Percentiles rank a stretch among this genome's conserved stretches.
Conservation (phyloP, 2,113 vertebrate genomes). For the Gnathonemus longibarbis region DNA sequence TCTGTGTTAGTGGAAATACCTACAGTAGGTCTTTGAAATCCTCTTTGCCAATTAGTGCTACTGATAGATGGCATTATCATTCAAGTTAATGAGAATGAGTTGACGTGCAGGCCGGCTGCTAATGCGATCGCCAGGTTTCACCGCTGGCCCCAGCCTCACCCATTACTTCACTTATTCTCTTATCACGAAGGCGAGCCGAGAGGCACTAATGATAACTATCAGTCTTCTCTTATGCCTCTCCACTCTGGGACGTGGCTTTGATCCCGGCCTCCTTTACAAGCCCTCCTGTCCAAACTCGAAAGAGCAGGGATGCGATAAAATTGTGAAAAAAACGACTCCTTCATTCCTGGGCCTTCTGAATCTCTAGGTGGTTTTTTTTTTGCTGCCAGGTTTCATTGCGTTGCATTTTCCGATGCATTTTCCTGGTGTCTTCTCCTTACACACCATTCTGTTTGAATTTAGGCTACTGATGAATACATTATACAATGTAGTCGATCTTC, state of each 20-base stretch:
- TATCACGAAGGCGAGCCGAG: conserved; percentile 53
- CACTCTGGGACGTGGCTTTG: not conserved
- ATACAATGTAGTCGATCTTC: not conserved
- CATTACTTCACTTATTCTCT: conserved; percentile 51
- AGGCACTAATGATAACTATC: conserved; percentile 51
- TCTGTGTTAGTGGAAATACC: conserved; percentile 59
- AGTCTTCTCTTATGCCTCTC: conserved; percentile 14
- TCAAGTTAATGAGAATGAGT: conserved; percentile 65
- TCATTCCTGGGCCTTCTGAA: not conserved
- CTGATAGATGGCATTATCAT: conserved; percentile 63
- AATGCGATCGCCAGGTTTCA: conserved; percentile 51
- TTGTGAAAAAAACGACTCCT: not conserved
- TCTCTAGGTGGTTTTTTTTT: not conserved
- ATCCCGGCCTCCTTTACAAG: not conserved
- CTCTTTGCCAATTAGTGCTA: conserved; percentile 61
- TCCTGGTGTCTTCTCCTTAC: not conserved
- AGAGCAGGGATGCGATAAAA: not conserved
- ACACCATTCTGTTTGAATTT: not conserved
- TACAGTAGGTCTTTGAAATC: conserved; percentile 52
- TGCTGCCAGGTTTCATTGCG: not conserved
- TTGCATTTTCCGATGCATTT: not conserved
- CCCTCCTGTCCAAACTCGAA: not conserved
- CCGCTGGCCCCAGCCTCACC: conserved; percentile 40
- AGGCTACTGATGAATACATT: not conserved
- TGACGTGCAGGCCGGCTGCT: conserved; percentile 51